Evolutionary conservation across 30 jellyfish, hydroid and myxozoan genomes (phyloP).

Genomic region (Hydractinia echinata): DNA sequence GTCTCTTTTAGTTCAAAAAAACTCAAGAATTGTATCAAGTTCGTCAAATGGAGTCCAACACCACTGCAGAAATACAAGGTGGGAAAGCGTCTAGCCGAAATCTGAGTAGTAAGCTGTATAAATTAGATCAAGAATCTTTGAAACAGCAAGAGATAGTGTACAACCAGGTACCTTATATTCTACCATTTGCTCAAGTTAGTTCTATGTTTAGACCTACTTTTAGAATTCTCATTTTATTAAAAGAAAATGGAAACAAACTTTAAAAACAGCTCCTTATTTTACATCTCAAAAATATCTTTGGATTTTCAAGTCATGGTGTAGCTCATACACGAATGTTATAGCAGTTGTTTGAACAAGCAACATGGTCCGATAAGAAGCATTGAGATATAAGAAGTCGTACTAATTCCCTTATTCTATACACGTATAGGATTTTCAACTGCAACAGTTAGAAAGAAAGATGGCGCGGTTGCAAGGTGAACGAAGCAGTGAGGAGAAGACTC

Average conservation of each 20-base stretch:
- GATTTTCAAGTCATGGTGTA: too few relatives aligned
- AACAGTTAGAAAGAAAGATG: slow-evolving; percentile 74
- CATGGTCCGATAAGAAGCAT: too few relatives aligned
- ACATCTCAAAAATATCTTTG: too few relatives aligned
- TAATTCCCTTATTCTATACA: neutral
- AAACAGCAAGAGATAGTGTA: slow-evolving; percentile 92
- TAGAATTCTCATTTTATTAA: neutral
- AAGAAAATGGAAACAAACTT: too few relatives aligned
- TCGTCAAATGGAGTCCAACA: slow-evolving; percentile 73
- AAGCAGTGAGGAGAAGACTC: slow-evolving; percentile 71
- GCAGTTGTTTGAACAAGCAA: too few relatives aligned
- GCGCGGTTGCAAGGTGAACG: slow-evolving; percentile 93
- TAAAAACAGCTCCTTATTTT: too few relatives aligned
- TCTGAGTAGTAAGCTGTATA: slow-evolving; percentile 84
- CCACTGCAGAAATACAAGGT: slow-evolving; percentile 95
- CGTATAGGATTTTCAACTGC: slow-evolving; percentile 89
- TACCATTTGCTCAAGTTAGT: neutral
- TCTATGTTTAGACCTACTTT: slow-evolving; percentile 9
- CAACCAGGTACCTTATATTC: slow-evolving; percentile 61
- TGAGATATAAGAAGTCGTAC: too few relatives aligned
- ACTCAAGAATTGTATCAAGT: slow-evolving; percentile 90
- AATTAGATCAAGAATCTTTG: slow-evolving; percentile 89
- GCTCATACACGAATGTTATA: too few relatives aligned
- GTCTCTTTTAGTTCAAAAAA: slow-evolving; percentile 67
- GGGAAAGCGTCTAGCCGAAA: slow-evolving; percentile 97